Evolutionary conservation across 2,888 invertebrate species (phyloP), one percentile per base, ranked within the genome.

Genomic region (Drosophila nigricruria): DNA sequence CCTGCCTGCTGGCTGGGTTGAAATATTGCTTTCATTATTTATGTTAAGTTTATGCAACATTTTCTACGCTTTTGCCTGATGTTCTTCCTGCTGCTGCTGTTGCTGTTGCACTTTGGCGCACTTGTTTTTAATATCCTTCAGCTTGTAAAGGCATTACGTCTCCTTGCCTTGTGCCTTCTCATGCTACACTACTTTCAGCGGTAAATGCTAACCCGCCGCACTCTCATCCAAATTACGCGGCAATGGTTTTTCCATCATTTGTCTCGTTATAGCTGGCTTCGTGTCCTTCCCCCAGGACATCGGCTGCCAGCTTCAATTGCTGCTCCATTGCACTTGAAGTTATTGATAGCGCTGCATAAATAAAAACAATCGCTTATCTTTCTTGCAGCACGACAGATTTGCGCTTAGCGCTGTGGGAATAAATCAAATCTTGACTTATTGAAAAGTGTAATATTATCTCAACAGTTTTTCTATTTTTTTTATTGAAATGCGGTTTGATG

Each of bases 41-140:
- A 85, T 85, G 85, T 85, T 88, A 81, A 87, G 82, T 78, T 73
- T 67, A 76, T 84, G 82, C 79, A 85, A 88, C 90, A 85, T 77
- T 89, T 73, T 79, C 71, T 70, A 57, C 62, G 64, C 70, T 72
- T 58, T 65, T 49, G 47, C 66, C 59, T 70, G 65, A 42, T 54
- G 32, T 50, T 52, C 49, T 52, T 66, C 27, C 34, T 50, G 27
- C 34, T 67, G 43, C 49, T 18, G 30, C 32, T 30, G 12, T 14
- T 30, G 49, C 43, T 50, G 68, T 59, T 74, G 89, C 81, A 70
- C 56, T 77, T 77, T 74, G 70, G 54, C 65, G 68, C 79, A 88
- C 88, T 89, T 85, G 90, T 89, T 89, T 89, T 85, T 89, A 88
- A 89, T 89, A 85, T 89, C 88, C 84, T 79, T 85, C 77, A 82